These are phyloP conservation scores for Sapayoa aenigma DNA, from an alignment of 2,113 vertebrate species.

Conservation along the genomic window DNA sequence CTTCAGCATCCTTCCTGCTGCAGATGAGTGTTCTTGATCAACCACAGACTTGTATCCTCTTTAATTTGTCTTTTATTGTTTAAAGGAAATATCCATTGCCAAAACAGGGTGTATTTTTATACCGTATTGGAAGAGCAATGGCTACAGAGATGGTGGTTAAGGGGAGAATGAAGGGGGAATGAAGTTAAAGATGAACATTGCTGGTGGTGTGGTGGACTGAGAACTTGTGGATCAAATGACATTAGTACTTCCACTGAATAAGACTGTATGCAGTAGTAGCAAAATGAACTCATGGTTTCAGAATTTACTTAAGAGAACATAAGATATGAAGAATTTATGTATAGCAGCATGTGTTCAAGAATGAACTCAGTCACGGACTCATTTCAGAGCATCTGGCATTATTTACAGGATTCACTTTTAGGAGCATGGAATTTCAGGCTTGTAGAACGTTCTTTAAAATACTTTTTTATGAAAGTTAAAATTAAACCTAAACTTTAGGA, in stretches of 20 bases:
- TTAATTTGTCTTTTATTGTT: not conserved
- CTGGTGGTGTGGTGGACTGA: not conserved
- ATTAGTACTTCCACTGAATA: not conserved
- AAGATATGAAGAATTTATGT: not conserved
- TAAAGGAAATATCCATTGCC: constrained; percentile 28
- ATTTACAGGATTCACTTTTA: not conserved
- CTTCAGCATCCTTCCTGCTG: constrained; percentile 33
- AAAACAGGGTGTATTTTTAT: constrained; percentile 10
- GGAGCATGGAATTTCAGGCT: not conserved
- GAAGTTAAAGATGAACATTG: not conserved
- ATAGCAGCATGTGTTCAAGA: not conserved
- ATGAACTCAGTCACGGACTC: constrained; percentile 40
- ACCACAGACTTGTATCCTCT: not conserved
- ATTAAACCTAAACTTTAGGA: not conserved
- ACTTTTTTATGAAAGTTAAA: not conserved
- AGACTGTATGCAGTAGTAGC: not conserved
- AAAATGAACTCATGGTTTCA: constrained; percentile 16
- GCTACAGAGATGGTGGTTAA: not conserved
- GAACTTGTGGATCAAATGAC: not conserved
- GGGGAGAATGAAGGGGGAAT: too few relatives aligned
- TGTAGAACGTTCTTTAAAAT: not conserved
- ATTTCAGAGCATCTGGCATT: constrained; percentile 51
- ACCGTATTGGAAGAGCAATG: not conserved
- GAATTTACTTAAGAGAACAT: not conserved
- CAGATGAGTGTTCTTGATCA: not conserved